Percentiles rank a stretch among this genome's conserved stretches.
Conservation (phyloP, 2,797 vertebrate genomes). For the Gymnocypris eckloni region DNA sequence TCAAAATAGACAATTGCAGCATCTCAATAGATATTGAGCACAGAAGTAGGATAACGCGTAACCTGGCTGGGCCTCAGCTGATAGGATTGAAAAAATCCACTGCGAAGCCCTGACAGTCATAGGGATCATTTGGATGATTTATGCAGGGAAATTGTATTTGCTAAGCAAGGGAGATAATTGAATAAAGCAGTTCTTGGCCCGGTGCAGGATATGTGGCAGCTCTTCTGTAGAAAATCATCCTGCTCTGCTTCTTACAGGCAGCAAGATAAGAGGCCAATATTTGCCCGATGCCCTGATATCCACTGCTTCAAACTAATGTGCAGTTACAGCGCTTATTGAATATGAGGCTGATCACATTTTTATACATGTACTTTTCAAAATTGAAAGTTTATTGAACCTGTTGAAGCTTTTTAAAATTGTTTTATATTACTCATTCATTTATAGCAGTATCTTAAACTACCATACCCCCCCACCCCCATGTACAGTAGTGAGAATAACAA, state of each 20-base stretch:
- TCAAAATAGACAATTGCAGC: constrained; percentile 73
- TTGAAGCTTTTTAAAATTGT: neutral
- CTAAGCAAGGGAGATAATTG: constrained; percentile 80
- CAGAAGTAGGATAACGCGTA: constrained; percentile 73
- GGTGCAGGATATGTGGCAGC: constrained; percentile 73
- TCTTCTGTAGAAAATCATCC: constrained; percentile 79
- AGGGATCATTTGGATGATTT: constrained; percentile 83
- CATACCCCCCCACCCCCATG: too few relatives aligned
- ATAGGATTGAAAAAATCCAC: constrained; percentile 77
- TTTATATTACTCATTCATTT: neutral
- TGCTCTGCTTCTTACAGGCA: constrained; percentile 69
- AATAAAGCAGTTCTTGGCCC: constrained; percentile 79
- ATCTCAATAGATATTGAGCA: constrained; percentile 77
- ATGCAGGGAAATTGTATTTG: constrained; percentile 82
- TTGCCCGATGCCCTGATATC: constrained; percentile 70
- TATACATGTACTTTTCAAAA: neutral
- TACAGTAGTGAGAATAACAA: too few relatives aligned
- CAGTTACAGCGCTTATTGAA: constrained; percentile 14
- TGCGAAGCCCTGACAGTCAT: constrained; percentile 75
- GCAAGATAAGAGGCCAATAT: constrained; percentile 79
- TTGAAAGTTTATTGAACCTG: neutral
- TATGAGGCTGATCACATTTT: constrained; percentile 1
- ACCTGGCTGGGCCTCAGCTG: constrained; percentile 77
- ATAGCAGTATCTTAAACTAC: too few relatives aligned
- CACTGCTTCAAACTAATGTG: constrained; percentile 66